Conservation (phyloP, 1,140 invertebrate species). For the Idris sp. region DNA sequence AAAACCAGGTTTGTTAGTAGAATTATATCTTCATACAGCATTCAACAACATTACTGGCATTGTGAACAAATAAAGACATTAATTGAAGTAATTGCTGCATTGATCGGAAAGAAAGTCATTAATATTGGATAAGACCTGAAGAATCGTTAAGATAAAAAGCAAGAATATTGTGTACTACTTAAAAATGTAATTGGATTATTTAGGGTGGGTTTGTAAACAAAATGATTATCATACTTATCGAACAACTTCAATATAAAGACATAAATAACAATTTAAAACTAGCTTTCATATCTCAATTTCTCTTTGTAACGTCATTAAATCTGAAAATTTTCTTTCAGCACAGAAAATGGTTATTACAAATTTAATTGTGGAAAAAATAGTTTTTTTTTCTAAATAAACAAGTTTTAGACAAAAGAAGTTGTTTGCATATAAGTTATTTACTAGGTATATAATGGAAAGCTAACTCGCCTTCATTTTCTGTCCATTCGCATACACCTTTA, state of each 20-base stretch:
- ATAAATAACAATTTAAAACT: slow-evolving; percentile 17
- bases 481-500: slow-evolving; percentile 27
- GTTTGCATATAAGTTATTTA: slow-evolving; percentile 2
- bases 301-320: not conserved
- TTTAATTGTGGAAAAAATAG: no score
- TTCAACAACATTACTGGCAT: not conserved
- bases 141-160: slow-evolving; percentile 23
- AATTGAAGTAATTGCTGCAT: slow-evolving; percentile 36
- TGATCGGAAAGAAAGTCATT: slow-evolving; percentile 52
- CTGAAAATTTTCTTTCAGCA: not conserved
- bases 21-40: slow-evolving; percentile 1
- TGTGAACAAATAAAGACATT: slow-evolving; percentile 35
- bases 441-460: slow-evolving; percentile 40
- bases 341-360: no score
- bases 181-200: slow-evolving; percentile 40
- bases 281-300: slow-evolving; percentile 28
- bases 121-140: slow-evolving; percentile 40
- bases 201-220: not conserved
- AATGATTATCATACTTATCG: slow-evolving; percentile 1
- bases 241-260: slow-evolving; percentile 11
- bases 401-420: no score
- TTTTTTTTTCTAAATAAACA: no score
- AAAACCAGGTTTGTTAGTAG: no score
- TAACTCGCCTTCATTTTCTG: slow-evolving; percentile 51
- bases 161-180: slow-evolving; percentile 4